A percentile compares a stretch with the other conserved stretches of the same genome.
Evolutionary conservation across 2,888 invertebrate species (phyloP).

Genomic region (Tenthredo livida): DNA sequence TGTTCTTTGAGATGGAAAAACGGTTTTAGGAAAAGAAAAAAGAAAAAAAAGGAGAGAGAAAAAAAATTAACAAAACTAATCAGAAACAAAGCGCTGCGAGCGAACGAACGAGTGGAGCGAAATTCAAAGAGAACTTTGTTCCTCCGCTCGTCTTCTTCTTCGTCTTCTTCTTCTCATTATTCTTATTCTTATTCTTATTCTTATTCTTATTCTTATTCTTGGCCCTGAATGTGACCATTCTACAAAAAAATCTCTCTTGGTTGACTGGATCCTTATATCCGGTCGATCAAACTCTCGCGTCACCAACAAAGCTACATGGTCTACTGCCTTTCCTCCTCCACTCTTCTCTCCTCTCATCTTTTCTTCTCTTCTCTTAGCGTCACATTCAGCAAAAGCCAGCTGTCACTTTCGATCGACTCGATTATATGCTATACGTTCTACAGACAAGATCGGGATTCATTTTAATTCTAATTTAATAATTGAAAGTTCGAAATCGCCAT

Average conservation of each 20-base stretch:
- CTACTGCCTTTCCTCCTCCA: background rate
- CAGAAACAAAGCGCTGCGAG: background rate
- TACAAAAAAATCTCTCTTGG: background rate
- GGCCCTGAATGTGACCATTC: background rate
- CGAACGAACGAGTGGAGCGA: background rate
- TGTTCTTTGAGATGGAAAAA: background rate
- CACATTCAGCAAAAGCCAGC: constrained; percentile 16
- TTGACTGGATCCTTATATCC: background rate
- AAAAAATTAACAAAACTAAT: background rate
- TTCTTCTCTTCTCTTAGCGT: background rate
- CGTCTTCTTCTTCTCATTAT: background rate
- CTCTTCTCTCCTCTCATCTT: background rate
- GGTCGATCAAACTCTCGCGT: background rate
- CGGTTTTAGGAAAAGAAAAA: background rate
- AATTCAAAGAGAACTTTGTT: background rate
- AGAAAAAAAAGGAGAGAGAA: background rate
- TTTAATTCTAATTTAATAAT: background rate
- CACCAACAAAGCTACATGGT: constrained; percentile 17
- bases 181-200: background rate
- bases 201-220: background rate
- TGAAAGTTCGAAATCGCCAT: background rate
- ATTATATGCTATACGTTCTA: background rate
- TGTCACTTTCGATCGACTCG: constrained; percentile 46
- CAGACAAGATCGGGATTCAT: background rate
- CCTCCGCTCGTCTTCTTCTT: background rate